A percentile compares a stretch with the other conserved stretches of the same genome.
Conservation (phyloP, 2,888 invertebrate genomes). For the Nymphalis c-album region DNA sequence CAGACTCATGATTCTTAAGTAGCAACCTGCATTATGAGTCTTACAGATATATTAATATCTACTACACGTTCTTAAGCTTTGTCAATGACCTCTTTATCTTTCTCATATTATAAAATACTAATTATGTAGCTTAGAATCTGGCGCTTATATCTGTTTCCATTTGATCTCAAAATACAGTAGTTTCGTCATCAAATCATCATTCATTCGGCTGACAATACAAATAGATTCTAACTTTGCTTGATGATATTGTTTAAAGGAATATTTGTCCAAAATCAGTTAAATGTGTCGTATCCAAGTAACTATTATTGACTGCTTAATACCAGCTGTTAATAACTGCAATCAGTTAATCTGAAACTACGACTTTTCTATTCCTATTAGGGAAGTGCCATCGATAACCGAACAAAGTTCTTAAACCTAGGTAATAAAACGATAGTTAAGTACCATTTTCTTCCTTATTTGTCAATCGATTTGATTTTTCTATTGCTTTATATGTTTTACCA, state of each 20-base stretch:
- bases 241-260: slow-evolving; percentile 10
- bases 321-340: too few relatives aligned
- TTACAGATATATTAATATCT: neutral
- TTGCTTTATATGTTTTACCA: too few relatives aligned
- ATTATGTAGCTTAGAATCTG: neutral
- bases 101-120: neutral
- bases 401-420: too few relatives aligned
- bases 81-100: neutral
- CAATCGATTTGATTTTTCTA: too few relatives aligned
- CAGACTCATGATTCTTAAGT: too few relatives aligned
- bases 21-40: too few relatives aligned
- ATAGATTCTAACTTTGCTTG: slow-evolving; percentile 26
- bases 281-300: neutral
- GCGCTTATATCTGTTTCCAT: slow-evolving; percentile 1
- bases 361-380: too few relatives aligned
- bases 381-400: too few relatives aligned
- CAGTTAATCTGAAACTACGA: too few relatives aligned
- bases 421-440: too few relatives aligned
- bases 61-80: neutral
- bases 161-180: slow-evolving; percentile 21
- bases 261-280: neutral
- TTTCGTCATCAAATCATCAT: slow-evolving; percentile 30
- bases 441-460: too few relatives aligned
- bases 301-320: too few relatives aligned
- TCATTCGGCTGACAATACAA: slow-evolving; percentile 33